Conservation (phyloP, 2,113 vertebrate genomes). For the Stictonetta naevosa region DNA sequence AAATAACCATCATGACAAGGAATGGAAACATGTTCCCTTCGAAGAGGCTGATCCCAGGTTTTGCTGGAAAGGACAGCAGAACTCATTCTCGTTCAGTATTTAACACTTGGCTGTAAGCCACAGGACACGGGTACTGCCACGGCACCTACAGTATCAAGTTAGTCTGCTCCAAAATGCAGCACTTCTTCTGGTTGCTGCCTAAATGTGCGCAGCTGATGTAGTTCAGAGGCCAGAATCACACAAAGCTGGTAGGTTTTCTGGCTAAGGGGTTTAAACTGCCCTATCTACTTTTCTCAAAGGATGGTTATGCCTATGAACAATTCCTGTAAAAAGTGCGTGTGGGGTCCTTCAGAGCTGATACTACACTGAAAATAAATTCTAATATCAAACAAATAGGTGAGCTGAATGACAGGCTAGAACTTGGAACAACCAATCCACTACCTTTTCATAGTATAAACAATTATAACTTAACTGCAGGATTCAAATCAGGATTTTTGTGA, state of each 20-base stretch:
- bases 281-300: neutral
- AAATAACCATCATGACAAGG: neutral
- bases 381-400: rapidly evolving
- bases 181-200: neutral
- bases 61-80: rapidly evolving
- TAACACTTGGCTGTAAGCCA: rapidly evolving
- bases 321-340: neutral
- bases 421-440: neutral
- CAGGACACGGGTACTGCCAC: rapidly evolving
- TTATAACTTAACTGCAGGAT: neutral
- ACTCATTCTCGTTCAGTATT: neutral
- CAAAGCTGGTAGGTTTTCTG: rapidly evolving
- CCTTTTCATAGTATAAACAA: neutral
- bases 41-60: neutral
- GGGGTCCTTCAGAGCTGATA: neutral
- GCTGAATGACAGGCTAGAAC: neutral
- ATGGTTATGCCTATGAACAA: neutral
- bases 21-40: neutral
- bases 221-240: neutral
- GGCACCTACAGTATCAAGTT: neutral
- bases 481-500: neutral
- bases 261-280: neutral
- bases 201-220: rapidly evolving
- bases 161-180: neutral
- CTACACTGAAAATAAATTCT: neutral